phyloP scores from a whole-genome alignment of 1,140 invertebrate genomes.

The Drosophila grimshawi region DNA sequence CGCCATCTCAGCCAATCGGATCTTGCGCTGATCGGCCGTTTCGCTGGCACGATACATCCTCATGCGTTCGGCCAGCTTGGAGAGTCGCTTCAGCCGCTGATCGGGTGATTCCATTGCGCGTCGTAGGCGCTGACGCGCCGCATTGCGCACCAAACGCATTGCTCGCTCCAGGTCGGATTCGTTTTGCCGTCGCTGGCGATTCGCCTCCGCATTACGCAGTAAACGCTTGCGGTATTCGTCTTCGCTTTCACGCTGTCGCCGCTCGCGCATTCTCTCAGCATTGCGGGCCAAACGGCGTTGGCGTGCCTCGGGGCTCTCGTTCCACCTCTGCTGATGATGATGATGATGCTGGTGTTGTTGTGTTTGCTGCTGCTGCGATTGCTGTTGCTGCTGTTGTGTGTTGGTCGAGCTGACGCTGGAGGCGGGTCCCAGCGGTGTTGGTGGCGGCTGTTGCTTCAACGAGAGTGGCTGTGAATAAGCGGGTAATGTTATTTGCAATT shows the following conservation, averaged over 20 bases:
- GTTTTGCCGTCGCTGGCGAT: conserved; percentile 79
- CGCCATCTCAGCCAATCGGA: conserved; percentile 86
- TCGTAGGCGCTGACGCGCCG: conserved; percentile 76
- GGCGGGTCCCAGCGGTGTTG: conserved; percentile 65
- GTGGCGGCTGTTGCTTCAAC: conserved; percentile 67
- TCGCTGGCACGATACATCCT: conserved; percentile 84
- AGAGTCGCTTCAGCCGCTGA: conserved; percentile 85
- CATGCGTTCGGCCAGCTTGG: conserved; percentile 85
- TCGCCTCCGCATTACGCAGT: conserved; percentile 80
- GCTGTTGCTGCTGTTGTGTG: conserved; percentile 34
- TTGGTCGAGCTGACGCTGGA: conserved; percentile 57
- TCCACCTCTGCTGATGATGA: conserved; percentile 78
- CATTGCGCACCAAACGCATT: conserved; percentile 82
- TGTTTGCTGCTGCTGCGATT: conserved; percentile 28
- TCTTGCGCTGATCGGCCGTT: conserved; percentile 85
- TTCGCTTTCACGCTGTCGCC: conserved; percentile 79
- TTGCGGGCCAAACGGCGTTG: conserved; percentile 82
- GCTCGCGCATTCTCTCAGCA: conserved; percentile 84
- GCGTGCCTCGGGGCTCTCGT: conserved; percentile 83
- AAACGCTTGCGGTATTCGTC: conserved; percentile 82
- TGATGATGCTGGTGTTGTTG: conserved; percentile 30
- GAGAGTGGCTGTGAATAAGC: conserved; percentile 63
- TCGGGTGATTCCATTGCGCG: conserved; percentile 85
- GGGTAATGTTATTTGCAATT: conserved; percentile 65
- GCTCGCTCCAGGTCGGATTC: conserved; percentile 81